Conservation (phyloP, 2,888 invertebrate genomes). For the Ochropleura plecta region DNA sequence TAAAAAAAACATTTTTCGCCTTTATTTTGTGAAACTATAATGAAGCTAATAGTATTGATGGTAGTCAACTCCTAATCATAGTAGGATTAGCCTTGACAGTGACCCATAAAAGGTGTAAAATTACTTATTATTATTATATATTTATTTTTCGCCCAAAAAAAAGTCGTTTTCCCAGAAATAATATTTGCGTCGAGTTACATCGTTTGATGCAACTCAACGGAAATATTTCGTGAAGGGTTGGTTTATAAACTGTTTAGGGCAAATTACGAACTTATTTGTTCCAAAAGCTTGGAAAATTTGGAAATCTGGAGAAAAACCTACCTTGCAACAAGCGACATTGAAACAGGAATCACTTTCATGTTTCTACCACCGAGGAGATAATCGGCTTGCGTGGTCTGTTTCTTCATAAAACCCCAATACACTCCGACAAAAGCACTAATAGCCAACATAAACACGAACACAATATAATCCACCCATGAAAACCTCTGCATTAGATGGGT, state of each 20-base stretch:
- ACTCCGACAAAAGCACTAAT: constrained; percentile 95
- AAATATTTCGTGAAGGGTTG: no score
- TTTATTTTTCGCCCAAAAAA: no score
- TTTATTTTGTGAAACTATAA: neutral
- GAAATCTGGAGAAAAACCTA: constrained; percentile 72
- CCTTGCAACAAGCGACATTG: constrained; percentile 96
- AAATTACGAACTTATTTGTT: neutral
- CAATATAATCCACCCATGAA: constrained; percentile 94
- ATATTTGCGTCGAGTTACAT: no score
- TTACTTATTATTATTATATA: no score
- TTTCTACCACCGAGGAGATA: constrained; percentile 95
- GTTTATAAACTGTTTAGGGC: neutral
- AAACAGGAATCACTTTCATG: constrained; percentile 95
- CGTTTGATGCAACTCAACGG: no score
- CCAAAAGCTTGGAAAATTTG: neutral
- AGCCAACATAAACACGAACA: constrained; percentile 94
- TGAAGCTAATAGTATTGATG: neutral
- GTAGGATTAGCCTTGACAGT: neutral
- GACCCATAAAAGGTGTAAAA: neutral
- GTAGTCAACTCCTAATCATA: neutral
- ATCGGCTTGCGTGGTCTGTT: constrained; percentile 91
- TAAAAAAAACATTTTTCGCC: neutral
- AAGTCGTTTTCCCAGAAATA: no score
- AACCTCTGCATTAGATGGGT: constrained; percentile 91
- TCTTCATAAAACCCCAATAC: constrained; percentile 95